Conservation (phyloP, 2,113 vertebrate genomes). For the Chloropsis hardwickii region DNA sequence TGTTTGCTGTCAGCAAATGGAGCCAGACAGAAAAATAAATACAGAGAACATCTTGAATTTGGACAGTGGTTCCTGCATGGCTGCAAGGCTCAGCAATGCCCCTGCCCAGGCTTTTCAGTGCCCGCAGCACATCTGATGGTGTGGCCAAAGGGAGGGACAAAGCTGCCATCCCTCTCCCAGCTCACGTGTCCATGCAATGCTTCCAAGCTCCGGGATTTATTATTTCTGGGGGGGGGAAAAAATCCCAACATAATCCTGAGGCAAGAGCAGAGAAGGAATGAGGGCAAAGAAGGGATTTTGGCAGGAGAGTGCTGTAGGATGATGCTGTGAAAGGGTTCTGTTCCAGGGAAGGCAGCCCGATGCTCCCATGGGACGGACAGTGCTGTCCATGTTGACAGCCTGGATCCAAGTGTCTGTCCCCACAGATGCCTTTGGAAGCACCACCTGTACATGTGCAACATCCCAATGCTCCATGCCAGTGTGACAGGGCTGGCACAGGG, state of each 20-base stretch:
- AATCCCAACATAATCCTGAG: not conserved
- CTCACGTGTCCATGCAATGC: not conserved
- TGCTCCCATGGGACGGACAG: not conserved
- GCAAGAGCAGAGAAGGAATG: not conserved
- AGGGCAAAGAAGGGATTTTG: not conserved
- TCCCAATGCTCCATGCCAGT: fast-evolving
- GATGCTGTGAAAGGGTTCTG: not conserved
- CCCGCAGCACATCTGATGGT: not conserved
- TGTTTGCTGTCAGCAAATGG: not conserved
- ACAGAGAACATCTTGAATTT: not conserved
- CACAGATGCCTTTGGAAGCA: not conserved
- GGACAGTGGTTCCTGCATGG: not conserved
- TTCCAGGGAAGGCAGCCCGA: not conserved
- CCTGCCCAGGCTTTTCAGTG: not conserved
- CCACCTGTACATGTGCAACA: not conserved
- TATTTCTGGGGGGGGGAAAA: not conserved
- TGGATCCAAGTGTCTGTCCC: not conserved
- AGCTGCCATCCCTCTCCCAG: not conserved
- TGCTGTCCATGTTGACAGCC: not conserved
- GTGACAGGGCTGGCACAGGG: not conserved
- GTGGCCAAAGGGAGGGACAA: not conserved
- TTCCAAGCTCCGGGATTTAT: not conserved
- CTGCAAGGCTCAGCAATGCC: not conserved
- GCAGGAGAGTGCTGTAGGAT: not conserved
- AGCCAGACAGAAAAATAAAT: not conserved